phyloP scores from a whole-genome alignment of 2,797 vertebrate species.

The Danio albolineatus region DNA sequence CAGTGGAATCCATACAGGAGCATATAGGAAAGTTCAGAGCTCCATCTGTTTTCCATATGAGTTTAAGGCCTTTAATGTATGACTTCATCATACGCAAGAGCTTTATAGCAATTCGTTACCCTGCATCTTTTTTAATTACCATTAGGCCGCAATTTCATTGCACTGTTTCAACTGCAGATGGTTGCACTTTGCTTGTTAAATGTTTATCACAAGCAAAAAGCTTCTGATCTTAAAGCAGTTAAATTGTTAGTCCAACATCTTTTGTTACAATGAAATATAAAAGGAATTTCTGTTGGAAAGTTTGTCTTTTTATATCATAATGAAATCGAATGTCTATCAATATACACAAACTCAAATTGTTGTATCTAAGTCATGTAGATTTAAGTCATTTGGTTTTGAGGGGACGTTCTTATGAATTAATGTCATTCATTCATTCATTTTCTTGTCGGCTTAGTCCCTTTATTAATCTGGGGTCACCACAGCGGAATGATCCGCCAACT shows the following conservation, averaged over 20 bases:
- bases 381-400: background rate
- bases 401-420: no score
- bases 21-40: constrained; percentile 28
- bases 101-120: constrained; percentile 46
- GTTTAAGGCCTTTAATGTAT: constrained; percentile 40
- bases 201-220: constrained; percentile 51
- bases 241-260: constrained; percentile 5
- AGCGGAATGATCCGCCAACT: no score
- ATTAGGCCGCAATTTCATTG: constrained; percentile 48
- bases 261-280: constrained; percentile 32
- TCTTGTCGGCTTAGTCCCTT: no score
- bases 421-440: no score
- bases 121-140: constrained; percentile 60
- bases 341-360: background rate
- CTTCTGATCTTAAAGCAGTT: constrained; percentile 41
- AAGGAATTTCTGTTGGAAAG: background rate
- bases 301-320: background rate
- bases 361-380: background rate
- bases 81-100: constrained; percentile 47
- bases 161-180: constrained; percentile 56
- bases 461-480: no score
- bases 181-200: constrained; percentile 55
- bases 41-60: constrained; percentile 60
- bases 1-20: constrained; percentile 40
- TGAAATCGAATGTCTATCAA: background rate